Evolutionary conservation across 2,888 invertebrate genomes (phyloP).

Genomic region (Lithophane leautieri): DNA sequence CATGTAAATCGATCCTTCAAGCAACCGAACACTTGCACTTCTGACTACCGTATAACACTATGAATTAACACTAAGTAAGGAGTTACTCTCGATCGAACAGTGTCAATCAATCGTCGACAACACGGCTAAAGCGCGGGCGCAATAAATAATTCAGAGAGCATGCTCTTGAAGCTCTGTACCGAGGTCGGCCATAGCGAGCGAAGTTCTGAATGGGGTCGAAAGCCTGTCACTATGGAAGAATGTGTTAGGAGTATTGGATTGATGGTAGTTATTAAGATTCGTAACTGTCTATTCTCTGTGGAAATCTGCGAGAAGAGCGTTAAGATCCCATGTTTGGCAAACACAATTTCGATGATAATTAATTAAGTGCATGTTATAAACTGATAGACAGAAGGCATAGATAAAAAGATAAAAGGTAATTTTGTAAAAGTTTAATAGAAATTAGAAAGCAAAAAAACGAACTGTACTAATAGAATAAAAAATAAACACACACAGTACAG

Average conservation of each 20-base stretch:
- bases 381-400: background rate
- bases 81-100: constrained; percentile 28
- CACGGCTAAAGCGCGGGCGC: constrained; percentile 33
- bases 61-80: constrained; percentile 35
- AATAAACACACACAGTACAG: too few species aligned
- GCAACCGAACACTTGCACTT: constrained; percentile 14
- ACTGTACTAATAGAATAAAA: too few species aligned
- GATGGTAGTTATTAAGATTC: background rate
- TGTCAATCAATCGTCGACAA: constrained; percentile 51
- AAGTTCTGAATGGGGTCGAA: constrained; percentile 23
- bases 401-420: background rate
- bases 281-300: background rate
- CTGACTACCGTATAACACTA: background rate
- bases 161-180: constrained; percentile 39
- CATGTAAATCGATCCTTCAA: background rate
- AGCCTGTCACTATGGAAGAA: background rate
- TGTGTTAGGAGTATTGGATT: constrained; percentile 10
- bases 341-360: background rate
- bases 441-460: too few species aligned
- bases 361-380: background rate
- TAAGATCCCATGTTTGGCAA: background rate
- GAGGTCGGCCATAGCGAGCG: background rate
- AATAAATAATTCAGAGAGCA: constrained; percentile 52
- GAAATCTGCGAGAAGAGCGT: background rate
- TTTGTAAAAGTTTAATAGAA: background rate